Conservation (phyloP, 2,888 invertebrate species). For the Anoplius nigerrimus region DNA sequence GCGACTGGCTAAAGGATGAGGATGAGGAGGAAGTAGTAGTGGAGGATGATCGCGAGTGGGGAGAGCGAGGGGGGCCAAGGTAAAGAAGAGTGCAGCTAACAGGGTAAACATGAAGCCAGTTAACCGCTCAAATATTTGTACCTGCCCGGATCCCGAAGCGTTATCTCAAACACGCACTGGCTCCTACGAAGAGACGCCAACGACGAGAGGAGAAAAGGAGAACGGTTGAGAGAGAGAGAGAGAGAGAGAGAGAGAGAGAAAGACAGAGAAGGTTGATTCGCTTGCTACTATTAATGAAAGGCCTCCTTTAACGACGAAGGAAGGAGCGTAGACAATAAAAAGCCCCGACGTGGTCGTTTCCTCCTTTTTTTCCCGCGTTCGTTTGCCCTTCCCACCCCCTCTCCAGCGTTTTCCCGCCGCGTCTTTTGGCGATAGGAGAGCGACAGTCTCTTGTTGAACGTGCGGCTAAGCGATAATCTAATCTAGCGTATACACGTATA, state of each 20-base stretch:
- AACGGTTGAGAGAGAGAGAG: no score
- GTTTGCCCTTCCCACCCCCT: constrained; percentile 2
- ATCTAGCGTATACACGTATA: constrained; percentile 56
- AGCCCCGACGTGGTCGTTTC: constrained; percentile 38
- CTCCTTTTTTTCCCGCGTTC: constrained; percentile 25
- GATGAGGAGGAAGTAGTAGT: not conserved
- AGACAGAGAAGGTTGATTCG: constrained; percentile 54
- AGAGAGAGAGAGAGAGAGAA: not conserved
- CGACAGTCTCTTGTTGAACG: constrained; percentile 44
- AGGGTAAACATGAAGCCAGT: constrained; percentile 67
- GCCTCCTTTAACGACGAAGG: constrained; percentile 59
- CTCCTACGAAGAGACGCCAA: constrained; percentile 40
- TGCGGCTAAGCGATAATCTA: constrained; percentile 48
- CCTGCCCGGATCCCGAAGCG: constrained; percentile 56
- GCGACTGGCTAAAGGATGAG: constrained; percentile 13
- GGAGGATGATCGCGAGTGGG: constrained; percentile 15
- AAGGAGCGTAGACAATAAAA: constrained; percentile 56
- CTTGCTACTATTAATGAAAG: constrained; percentile 66
- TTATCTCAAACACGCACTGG: constrained; percentile 65
- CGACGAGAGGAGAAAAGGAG: not conserved
- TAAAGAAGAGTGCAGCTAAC: constrained; percentile 48
- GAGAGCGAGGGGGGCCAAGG: constrained; percentile 8
- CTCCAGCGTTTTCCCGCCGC: no score
- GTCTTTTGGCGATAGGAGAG: no score
- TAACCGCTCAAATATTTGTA: constrained; percentile 71